A percentile compares a stretch with the other conserved stretches of the same genome.
Conservation (phyloP, 2,888 invertebrate species). For the Caenorhabditis sp. region DNA sequence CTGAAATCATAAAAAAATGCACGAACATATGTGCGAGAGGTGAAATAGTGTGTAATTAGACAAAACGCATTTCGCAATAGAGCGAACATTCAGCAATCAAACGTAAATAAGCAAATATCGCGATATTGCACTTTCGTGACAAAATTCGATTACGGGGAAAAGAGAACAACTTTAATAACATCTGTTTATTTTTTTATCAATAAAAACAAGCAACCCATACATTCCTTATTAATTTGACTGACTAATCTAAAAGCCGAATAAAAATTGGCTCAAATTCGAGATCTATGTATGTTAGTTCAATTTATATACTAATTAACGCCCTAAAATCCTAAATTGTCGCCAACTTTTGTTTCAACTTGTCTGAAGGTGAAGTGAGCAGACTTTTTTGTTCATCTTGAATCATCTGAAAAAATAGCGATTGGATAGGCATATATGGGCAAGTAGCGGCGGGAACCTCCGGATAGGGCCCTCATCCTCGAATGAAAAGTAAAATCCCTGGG, state of each 20-base stretch:
- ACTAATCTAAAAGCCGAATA: background rate
- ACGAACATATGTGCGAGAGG: conserved; percentile 5
- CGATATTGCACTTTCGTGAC: background rate
- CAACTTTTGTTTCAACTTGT: conserved; percentile 36
- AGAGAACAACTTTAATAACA: background rate
- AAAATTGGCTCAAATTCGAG: background rate
- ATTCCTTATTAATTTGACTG: background rate
- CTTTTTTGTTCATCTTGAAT: conserved; percentile 33
- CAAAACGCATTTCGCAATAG: background rate
- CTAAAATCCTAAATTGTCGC: conserved; percentile 6
- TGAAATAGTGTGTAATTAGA: background rate
- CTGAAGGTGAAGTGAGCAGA: conserved; percentile 23
- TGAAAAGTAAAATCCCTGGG: too few species aligned
- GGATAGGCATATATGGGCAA: too few species aligned
- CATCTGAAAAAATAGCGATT: conserved; percentile 17
- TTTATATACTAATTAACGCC: background rate
- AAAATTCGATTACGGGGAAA: background rate
- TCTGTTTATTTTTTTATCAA: background rate
- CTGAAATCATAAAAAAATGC: conserved; percentile 2
- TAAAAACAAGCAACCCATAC: conserved; percentile 3
- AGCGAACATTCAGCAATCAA: background rate
- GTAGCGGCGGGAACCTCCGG: too few species aligned
- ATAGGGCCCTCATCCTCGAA: too few species aligned
- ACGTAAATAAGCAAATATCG: background rate
- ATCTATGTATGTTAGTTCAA: conserved; percentile 5